Percentiles rank a stretch among this genome's conserved stretches.
Evolutionary conservation across 2,797 vertebrate genomes (phyloP).

Genomic region (Hozukius guyotensis): DNA sequence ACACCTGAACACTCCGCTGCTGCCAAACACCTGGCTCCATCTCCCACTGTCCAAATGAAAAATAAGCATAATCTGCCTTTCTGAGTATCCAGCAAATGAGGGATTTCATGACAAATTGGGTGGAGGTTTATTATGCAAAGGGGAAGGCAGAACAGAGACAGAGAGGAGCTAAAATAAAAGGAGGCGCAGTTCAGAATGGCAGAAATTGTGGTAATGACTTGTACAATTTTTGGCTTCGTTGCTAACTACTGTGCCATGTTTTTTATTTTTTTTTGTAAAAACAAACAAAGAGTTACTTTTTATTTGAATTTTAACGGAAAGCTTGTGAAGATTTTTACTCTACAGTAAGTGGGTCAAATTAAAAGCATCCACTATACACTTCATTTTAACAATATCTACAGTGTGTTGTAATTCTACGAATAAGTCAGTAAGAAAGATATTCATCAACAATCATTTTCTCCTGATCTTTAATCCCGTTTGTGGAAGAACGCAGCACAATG

Average conservation of each 20-base stretch:
- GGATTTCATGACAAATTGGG: conserved; percentile 99
- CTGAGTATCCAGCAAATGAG: conserved; percentile 99
- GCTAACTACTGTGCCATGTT: conserved; percentile 50
- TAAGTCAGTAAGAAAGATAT: neutral
- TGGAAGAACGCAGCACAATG: conserved; percentile 14
- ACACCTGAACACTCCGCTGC: conserved; percentile 99
- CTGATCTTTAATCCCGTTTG: conserved; percentile 44
- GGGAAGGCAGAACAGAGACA: conserved; percentile 86
- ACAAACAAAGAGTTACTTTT: neutral
- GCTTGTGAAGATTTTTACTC: neutral
- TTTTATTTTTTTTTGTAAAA: conserved; percentile 5
- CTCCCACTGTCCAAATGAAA: conserved; percentile 99
- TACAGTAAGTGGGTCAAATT: neutral
- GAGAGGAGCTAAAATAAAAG: conserved; percentile 55
- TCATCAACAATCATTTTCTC: conserved; percentile 20
- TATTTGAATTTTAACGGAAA: conserved; percentile 11
- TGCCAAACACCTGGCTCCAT: conserved; percentile 99
- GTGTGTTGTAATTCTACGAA: neutral
- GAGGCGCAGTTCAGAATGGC: conserved; percentile 40
- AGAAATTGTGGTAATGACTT: conserved; percentile 72
- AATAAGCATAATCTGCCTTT: conserved; percentile 99
- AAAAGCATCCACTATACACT: neutral
- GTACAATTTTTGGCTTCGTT: conserved; percentile 51
- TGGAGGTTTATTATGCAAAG: conserved; percentile 90
- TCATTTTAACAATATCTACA: neutral